Evolutionary conservation across 2,797 vertebrate genomes (phyloP), one percentile per base, ranked within the genome.

Genomic region (Hippoglossus hippoglossus): DNA sequence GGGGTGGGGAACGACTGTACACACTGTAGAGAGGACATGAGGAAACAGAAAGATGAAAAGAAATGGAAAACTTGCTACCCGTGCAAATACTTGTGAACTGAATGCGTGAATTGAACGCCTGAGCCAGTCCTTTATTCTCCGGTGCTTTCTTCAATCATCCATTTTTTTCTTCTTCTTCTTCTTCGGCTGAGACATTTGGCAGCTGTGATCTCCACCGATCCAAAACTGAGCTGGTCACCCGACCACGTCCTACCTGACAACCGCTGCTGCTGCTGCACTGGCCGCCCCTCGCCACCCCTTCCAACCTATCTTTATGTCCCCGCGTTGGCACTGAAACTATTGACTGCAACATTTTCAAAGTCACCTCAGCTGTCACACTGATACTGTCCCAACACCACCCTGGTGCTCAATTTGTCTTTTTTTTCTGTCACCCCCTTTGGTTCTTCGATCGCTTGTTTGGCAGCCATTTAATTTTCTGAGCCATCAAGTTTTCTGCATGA

Each of bases 321-420:
- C 4, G 24, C 1, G 36, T 65, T 89, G 87, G 90, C 88, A 90
- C 82, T 25, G 6, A 88, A 86, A 86, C 77, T 80, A 84, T 81
- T 79, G 83, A 90, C 87, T 86, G 82, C 87, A 87, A 89, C 86
- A 84, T 61, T 87, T 83, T 87, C 82, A 90, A 91, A 87, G 90
- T 89, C 89, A 91, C 89, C 86, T 84, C 75, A 76, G 70, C 61
- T 79, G 85, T 86, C 84, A 77, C 13, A 63, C 41, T 9, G 44
- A 58, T 62, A 46, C 71, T 28, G 41, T 26, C 47, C 16, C 41
- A 52, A 73, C 49, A 78, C 57, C 39, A 71, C 34, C 39, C 22
- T 2, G 0, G 1, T 2, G 2, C 41, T 51, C 31, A 41, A 65
- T 60, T 71, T 60, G 18, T 50, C 52, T 67, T 63, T 65, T 49